Percentiles rank a stretch among this genome's conserved stretches.
phyloP scores from a whole-genome alignment of 2,888 invertebrate genomes.

The Nemurella pictetii region DNA sequence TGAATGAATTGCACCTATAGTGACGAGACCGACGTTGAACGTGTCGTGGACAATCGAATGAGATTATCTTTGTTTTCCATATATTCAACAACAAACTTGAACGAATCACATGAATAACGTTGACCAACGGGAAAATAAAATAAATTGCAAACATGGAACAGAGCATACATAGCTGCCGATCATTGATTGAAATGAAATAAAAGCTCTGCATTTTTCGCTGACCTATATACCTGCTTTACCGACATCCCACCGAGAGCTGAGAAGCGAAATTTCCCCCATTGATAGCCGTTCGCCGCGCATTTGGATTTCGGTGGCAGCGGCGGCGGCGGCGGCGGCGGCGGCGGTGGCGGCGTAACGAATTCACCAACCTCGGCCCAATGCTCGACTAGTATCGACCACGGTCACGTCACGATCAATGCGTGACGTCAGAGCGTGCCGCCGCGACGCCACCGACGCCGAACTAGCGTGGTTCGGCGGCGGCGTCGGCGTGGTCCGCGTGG shows the following conservation, averaged over 20 bases:
- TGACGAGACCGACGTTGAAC: too few species aligned
- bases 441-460: neutral
- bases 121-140: too few species aligned
- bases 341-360: too few species aligned
- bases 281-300: neutral
- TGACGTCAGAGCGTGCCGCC: constrained; percentile 12
- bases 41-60: too few species aligned
- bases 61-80: too few species aligned
- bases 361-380: neutral
- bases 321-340: too few species aligned
- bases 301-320: neutral
- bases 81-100: too few species aligned
- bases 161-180: too few species aligned
- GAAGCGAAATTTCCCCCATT: neutral
- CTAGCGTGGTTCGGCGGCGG: neutral
- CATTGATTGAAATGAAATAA: neutral
- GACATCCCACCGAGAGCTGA: neutral
- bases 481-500: neutral
- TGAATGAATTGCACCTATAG: too few species aligned
- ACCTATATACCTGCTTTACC: neutral
- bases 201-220: neutral
- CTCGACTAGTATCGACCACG: neutral
- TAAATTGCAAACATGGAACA: too few species aligned
- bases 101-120: too few species aligned
- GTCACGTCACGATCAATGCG: constrained; percentile 13